Evolutionary conservation across 2,797 vertebrate genomes (phyloP).

Genomic region (Sphaeramia orbicularis): DNA sequence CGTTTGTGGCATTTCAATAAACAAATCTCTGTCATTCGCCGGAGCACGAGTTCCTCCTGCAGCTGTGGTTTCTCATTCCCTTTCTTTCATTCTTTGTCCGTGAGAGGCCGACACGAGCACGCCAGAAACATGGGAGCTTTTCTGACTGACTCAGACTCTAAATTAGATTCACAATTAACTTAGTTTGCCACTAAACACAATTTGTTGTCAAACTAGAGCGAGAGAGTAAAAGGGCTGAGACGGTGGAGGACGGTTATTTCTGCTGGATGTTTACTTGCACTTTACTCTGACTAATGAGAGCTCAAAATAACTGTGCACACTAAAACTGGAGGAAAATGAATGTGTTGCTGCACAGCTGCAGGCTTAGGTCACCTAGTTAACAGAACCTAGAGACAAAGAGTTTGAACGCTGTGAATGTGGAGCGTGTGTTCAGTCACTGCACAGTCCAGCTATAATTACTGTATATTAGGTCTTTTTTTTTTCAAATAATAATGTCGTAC

Average conservation of each 20-base stretch:
- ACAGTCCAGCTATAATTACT: no score
- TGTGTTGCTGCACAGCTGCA: slow-evolving; percentile 28
- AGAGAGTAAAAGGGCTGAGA: slow-evolving; percentile 20
- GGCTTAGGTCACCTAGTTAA: slow-evolving; percentile 34
- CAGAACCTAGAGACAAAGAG: slow-evolving; percentile 7
- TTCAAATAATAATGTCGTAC: no score
- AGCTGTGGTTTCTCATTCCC: slow-evolving; percentile 17
- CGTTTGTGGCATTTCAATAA: slow-evolving; percentile 29
- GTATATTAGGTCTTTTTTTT: no score
- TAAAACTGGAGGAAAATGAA: slow-evolving; percentile 16
- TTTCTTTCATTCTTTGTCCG: no score
- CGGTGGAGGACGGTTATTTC: slow-evolving; percentile 33
- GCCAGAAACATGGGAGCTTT: background rate
- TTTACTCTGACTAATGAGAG: slow-evolving; percentile 57
- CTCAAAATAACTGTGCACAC: slow-evolving; percentile 35
- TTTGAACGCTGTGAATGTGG: no score
- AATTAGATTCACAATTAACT: slow-evolving; percentile 48
- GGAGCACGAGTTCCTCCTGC: slow-evolving; percentile 13
- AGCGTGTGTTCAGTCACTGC: no score
- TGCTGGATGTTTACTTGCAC: slow-evolving; percentile 37
- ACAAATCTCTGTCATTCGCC: slow-evolving; percentile 17
- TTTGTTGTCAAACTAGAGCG: slow-evolving; percentile 43
- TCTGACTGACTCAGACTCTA: slow-evolving; percentile 27
- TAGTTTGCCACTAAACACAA: slow-evolving; percentile 42
- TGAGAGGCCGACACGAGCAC: background rate